Percentiles rank a stretch among this genome's conserved stretches.
These are phyloP conservation scores for Eristalinus sepulchralis DNA, from an alignment of 2,888 invertebrate genomes.

Conservation along the genomic window DNA sequence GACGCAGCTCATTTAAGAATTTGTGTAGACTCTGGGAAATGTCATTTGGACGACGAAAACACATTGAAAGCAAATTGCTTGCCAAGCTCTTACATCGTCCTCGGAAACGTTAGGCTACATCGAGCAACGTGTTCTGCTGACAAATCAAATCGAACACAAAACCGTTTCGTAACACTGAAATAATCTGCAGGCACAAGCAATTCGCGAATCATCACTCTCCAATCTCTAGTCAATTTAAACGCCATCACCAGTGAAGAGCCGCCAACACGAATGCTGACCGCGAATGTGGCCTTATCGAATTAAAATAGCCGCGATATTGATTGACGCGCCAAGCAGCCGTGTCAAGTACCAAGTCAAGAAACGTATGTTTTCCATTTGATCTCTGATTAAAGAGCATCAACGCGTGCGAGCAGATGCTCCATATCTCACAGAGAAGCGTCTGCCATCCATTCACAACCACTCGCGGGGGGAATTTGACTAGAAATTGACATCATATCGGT, in stretches of 20 bases:
- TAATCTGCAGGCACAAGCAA: neutral
- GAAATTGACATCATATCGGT: neutral
- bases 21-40: too few relatives aligned
- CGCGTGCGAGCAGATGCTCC: neutral
- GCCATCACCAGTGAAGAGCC: neutral
- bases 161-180: too few relatives aligned
- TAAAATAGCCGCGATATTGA: neutral
- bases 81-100: too few relatives aligned
- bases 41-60: too few relatives aligned
- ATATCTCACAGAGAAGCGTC: neutral
- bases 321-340: neutral
- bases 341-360: neutral
- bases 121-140: too few relatives aligned
- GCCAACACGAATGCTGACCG: neutral
- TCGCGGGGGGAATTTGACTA: neutral
- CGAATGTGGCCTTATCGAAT: neutral
- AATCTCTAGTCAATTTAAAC: neutral
- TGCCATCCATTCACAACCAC: neutral
- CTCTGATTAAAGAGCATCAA: neutral
- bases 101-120: too few relatives aligned
- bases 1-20: too few relatives aligned
- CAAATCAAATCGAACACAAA: too few relatives aligned
- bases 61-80: too few relatives aligned
- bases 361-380: neutral
- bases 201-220: neutral